phyloP scores from a whole-genome alignment of 2,797 vertebrate genomes.

The Sternotherus odoratus region DNA sequence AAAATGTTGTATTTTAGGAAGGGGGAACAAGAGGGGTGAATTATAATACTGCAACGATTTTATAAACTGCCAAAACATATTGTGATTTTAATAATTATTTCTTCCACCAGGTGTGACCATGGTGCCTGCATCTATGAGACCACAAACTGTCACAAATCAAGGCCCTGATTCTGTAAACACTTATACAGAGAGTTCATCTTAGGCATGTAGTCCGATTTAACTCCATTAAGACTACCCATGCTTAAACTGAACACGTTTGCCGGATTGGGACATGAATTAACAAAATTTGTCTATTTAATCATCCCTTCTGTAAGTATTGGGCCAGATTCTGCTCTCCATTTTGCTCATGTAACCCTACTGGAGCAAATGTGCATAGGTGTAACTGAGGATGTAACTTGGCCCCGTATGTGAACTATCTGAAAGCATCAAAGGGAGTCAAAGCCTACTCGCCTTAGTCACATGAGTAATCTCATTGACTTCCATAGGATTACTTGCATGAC shows the following conservation, averaged over 20 bases:
- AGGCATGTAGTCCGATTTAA: background rate
- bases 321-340: background rate
- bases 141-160: background rate
- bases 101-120: background rate
- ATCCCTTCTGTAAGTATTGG: rapidly evolving
- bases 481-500: background rate
- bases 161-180: background rate
- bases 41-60: background rate
- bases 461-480: background rate
- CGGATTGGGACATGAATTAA: background rate
- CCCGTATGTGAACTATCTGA: rapidly evolving
- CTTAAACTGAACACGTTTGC: background rate
- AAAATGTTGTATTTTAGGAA: background rate
- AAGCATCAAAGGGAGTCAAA: conserved; percentile 2
- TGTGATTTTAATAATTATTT: background rate
- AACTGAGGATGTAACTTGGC: background rate
- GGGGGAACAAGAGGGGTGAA: background rate
- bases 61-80: background rate
- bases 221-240: background rate
- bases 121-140: background rate
- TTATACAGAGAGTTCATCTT: background rate
- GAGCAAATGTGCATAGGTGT: background rate
- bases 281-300: background rate
- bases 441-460: background rate
- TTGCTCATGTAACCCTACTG: background rate